Base-by-base conservation (phyloP, 2,797 vertebrate species). In the Chrosomus eos region DNA sequence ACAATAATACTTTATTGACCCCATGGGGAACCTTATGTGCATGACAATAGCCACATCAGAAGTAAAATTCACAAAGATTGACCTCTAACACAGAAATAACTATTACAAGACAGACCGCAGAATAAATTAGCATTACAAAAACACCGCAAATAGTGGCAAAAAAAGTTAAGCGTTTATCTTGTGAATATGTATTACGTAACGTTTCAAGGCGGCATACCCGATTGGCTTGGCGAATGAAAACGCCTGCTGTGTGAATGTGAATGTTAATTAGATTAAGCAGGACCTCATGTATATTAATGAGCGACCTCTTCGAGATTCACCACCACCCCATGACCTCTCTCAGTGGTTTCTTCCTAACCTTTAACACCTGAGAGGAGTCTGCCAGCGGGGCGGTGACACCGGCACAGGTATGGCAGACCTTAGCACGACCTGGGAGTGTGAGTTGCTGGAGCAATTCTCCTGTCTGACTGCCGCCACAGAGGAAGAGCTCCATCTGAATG, bases 331-430 rank as follows among this genome's bases (percentile, higher is more conserved):
- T 64, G 45, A 16, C 14, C 23, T 64, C 18, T 60, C 19, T 14
- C 58, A 80, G 80, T 92, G 91, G 89, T 90, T 82, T 85, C 26
- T 60, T 72, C 90, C 87, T 77, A 58, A 38, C 43, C 83, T 51
- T 89, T 89, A 74, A 60, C 73, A 71, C 68, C 64, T 9, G 51
- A 19, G 55, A n/a, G 51, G 10, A 5, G n/a, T 31, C 28, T 14
- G 51, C 55, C 38, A 5, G 36, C 8, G 10, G 36, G 21, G 38
- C 43, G 83, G 55, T 68, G 78, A 28, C 53, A 76, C 77, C 13
- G 87, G 85, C 48, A 53, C 80, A 67, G 87, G 79, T 36, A 93
- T 93, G 92, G 91, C 88, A n/a, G 78, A 81, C 40, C 36, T 21
- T 11, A 19, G 67, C 13, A 7, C n/a, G 21, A 33, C 64, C 81